Percentiles rank a stretch among this genome's conserved stretches.
Conservation (phyloP, 2,113 vertebrate genomes). For the Ia io region DNA sequence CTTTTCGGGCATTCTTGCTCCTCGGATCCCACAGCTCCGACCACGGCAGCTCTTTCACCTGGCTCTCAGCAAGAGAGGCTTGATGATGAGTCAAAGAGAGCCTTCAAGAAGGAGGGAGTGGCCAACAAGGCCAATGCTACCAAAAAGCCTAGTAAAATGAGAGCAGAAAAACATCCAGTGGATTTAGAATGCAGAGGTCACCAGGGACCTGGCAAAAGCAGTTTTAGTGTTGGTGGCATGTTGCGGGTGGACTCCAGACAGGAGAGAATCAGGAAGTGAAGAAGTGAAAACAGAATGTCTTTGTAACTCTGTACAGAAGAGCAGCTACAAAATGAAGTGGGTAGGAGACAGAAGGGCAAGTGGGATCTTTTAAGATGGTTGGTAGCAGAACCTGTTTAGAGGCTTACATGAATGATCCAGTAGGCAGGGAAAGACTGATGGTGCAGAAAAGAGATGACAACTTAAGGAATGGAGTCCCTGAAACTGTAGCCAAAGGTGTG, state of each 20-base stretch:
- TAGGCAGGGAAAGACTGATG: background rate
- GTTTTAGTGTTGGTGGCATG: background rate
- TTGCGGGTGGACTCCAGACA: background rate
- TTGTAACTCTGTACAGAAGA: background rate
- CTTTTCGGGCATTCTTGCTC: background rate
- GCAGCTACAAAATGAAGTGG: background rate
- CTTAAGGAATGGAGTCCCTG: background rate
- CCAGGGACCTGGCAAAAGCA: background rate
- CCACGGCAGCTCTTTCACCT: background rate
- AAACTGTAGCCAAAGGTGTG: background rate
- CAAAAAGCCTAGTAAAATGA: background rate
- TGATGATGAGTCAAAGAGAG: background rate
- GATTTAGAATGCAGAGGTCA: background rate
- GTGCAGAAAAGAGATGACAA: background rate
- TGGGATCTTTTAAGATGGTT: background rate
- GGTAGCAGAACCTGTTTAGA: background rate
- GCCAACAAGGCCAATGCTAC: background rate
- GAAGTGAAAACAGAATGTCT: background rate
- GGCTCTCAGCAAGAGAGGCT: background rate
- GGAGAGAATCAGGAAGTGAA: background rate
- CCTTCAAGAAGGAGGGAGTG: background rate
- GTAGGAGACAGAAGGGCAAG: background rate
- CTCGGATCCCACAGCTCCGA: background rate
- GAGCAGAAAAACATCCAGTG: background rate
- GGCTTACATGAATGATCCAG: background rate